These are phyloP conservation scores for Scaptomyza montana DNA, from an alignment of 1,140 invertebrate genomes.

Conservation along the genomic window DNA sequence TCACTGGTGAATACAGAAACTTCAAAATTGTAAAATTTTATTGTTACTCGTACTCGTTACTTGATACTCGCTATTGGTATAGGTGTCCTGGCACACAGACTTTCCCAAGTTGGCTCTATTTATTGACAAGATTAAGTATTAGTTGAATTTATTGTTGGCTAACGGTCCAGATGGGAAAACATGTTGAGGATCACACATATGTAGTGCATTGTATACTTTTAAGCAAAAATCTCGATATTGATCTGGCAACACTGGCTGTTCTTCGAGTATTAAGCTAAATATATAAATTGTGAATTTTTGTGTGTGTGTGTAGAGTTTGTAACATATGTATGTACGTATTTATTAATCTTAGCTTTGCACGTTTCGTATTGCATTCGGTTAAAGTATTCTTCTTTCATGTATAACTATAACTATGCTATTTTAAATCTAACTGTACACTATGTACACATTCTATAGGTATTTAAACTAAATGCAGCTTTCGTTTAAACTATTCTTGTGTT, in stretches of 20 bases:
- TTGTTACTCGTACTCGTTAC: not conserved
- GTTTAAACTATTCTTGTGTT: conserved; percentile 28
- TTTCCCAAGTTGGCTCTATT: no score
- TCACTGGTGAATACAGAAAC: no score
- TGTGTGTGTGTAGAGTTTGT: not conserved
- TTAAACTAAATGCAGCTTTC: conserved; percentile 31
- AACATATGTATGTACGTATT: not conserved
- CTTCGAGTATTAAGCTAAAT: not conserved
- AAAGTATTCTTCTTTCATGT: not conserved
- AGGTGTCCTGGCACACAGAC: not conserved
- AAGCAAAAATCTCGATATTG: no score
- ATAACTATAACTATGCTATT: not conserved
- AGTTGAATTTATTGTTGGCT: no score
- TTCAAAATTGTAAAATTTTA: no score
- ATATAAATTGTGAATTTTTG: not conserved
- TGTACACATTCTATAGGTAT: not conserved
- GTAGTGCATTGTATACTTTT: no score
- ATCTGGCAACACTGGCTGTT: no score
- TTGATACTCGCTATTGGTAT: not conserved
- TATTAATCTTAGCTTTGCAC: conserved; percentile 5
- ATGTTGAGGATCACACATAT: no score
- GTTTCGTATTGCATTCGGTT: not conserved
- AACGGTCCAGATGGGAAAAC: no score
- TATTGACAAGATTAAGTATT: no score
- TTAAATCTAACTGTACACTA: not conserved